Conservation (phyloP, 2,888 invertebrate species). For the Apotomis betuletana region DNA sequence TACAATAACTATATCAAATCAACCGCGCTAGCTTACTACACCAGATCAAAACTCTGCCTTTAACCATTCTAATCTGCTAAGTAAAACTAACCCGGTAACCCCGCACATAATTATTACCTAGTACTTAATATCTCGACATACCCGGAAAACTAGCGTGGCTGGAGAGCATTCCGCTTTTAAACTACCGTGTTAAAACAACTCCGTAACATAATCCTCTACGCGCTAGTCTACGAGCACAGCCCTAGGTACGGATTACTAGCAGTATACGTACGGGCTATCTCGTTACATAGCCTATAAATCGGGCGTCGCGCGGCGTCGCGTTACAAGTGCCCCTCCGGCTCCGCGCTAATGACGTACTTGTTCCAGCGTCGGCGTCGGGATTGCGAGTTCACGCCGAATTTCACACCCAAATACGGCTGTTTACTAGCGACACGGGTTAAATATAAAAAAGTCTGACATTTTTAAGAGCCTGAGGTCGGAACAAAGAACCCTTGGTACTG, state of each 20-base stretch:
- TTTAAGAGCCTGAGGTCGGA: too few relatives aligned
- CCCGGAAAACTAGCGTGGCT: too few relatives aligned
- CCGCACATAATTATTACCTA: too few relatives aligned
- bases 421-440: neutral
- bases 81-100: too few relatives aligned
- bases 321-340: conserved; percentile 54
- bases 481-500: too few relatives aligned
- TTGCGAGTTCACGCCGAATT: conserved; percentile 17
- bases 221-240: neutral
- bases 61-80: too few relatives aligned
- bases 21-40: too few relatives aligned
- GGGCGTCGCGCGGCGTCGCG: conserved; percentile 52
- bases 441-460: too few relatives aligned
- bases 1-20: too few relatives aligned
- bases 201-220: neutral
- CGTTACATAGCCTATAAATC: conserved; percentile 42
- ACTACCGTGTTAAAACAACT: neutral
- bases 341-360: conserved; percentile 61
- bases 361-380: conserved; percentile 42
- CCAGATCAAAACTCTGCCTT: too few relatives aligned
- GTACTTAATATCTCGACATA: too few relatives aligned
- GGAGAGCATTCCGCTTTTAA: neutral
- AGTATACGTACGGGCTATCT: conserved; percentile 29
- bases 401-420: conserved; percentile 21
- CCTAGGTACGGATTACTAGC: neutral